A percentile compares a stretch with the other conserved stretches of the same genome.
Conservation (phyloP, 2,797 vertebrate genomes). For the Fundulus diaphanus region DNA sequence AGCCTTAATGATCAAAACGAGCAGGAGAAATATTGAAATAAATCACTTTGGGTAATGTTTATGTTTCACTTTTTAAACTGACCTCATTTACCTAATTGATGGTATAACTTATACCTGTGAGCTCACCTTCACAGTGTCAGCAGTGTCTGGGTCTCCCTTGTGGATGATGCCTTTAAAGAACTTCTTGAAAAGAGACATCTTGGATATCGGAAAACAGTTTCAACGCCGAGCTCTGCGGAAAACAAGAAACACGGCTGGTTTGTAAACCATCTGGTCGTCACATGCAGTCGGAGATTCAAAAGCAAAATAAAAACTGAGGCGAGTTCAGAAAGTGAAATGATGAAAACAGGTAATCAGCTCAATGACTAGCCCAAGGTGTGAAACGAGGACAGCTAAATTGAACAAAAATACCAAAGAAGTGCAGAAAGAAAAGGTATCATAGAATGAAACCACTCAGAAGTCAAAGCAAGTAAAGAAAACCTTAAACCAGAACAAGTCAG, state of each 20-base stretch:
- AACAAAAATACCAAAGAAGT: neutral
- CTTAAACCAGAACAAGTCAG: neutral
- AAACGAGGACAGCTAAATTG: neutral
- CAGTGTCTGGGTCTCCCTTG: constrained; percentile 27
- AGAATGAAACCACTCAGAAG: neutral
- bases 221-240: neutral
- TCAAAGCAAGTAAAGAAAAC: neutral
- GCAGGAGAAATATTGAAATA: neutral
- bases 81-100: neutral
- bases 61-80: neutral
- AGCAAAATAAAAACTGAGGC: neutral
- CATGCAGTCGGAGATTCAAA: neutral
- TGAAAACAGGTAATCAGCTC: neutral
- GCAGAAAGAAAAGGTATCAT: neutral
- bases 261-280: neutral
- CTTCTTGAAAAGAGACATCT: constrained; percentile 85
- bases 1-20: neutral
- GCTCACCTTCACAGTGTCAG: constrained; percentile 54
- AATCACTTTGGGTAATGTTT: neutral
- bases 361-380: neutral
- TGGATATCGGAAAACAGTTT: constrained; percentile 3
- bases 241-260: neutral
- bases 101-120: neutral
- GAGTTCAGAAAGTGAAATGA: neutral
- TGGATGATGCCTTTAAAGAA: constrained; percentile 69